Evolutionary conservation across 2,113 vertebrate species (phyloP).

Genomic region (Passer montanus): DNA sequence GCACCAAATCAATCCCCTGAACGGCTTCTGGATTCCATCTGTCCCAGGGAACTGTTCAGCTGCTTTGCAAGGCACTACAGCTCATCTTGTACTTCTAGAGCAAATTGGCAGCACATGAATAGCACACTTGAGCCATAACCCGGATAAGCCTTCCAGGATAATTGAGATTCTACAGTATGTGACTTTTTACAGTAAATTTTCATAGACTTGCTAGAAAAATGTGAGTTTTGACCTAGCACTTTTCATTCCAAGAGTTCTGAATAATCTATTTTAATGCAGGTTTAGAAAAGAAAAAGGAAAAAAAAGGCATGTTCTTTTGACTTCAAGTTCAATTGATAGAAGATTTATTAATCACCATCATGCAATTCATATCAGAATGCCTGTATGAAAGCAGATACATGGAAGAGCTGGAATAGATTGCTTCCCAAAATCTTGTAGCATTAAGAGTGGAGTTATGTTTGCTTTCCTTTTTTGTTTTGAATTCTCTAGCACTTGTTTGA

Average conservation of each 20-base stretch:
- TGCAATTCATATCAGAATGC: not conserved
- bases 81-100: not conserved
- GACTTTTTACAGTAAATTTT: constrained; percentile 30
- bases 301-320: not conserved
- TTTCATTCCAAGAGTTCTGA: constrained; percentile 13
- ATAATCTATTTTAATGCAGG: constrained; percentile 26
- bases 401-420: not conserved
- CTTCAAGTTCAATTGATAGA: constrained; percentile 17
- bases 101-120: not conserved
- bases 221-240: constrained; percentile 38
- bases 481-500: not conserved
- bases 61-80: not conserved
- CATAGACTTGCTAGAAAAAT: constrained; percentile 21
- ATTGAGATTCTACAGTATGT: constrained; percentile 11
- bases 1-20: fast-evolving
- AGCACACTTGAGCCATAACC: constrained; percentile 2
- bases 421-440: not conserved
- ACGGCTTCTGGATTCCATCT: not conserved
- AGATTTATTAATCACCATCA: constrained; percentile 16
- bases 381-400: not conserved
- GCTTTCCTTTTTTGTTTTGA: not conserved
- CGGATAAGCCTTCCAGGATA: not conserved
- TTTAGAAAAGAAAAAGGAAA: not conserved
- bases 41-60: not conserved
- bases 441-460: not conserved